Conservation (phyloP, 37 sponge, comb jelly and placozoan genomes). For the Crambe crambe region DNA sequence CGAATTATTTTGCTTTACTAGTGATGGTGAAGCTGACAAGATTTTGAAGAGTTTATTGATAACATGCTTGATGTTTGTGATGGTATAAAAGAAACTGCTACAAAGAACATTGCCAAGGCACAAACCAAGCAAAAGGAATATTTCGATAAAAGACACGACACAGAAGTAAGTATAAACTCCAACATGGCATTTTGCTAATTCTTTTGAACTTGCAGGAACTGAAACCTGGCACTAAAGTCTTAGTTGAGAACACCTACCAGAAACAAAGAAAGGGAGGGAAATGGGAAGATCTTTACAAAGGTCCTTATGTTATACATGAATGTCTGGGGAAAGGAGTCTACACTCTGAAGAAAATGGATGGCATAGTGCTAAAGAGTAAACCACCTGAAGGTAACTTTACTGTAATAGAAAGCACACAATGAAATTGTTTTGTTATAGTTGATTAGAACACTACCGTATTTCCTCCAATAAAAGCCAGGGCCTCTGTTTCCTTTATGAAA, state of each 20-base stretch:
- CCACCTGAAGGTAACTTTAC: no score
- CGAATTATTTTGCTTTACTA: no score
- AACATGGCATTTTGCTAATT: no score
- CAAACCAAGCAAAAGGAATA: conserved; percentile 3
- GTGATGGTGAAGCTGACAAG: background rate
- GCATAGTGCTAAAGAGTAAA: background rate
- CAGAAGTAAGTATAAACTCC: no score
- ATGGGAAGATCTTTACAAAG: conserved; percentile 7
- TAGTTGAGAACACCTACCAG: conserved; percentile 29
- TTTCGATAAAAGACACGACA: conserved; percentile 2
- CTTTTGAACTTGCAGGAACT: background rate
- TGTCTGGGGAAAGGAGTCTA: conserved; percentile 20
- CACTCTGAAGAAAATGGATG: conserved; percentile 1
- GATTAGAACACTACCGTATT: no score
- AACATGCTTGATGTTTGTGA: background rate
- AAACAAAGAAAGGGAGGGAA: conserved; percentile 31
- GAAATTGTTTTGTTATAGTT: no score
- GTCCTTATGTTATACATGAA: conserved; percentile 7
- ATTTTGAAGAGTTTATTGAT: background rate
- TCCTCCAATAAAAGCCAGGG: no score
- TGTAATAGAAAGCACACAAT: no score
- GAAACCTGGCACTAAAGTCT: conserved; percentile 9
- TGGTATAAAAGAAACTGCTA: background rate
- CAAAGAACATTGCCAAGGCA: conserved; percentile 5
- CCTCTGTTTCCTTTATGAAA: no score